Conservation (phyloP, 2,797 vertebrate species). For the Pseudochromis fuscus region DNA sequence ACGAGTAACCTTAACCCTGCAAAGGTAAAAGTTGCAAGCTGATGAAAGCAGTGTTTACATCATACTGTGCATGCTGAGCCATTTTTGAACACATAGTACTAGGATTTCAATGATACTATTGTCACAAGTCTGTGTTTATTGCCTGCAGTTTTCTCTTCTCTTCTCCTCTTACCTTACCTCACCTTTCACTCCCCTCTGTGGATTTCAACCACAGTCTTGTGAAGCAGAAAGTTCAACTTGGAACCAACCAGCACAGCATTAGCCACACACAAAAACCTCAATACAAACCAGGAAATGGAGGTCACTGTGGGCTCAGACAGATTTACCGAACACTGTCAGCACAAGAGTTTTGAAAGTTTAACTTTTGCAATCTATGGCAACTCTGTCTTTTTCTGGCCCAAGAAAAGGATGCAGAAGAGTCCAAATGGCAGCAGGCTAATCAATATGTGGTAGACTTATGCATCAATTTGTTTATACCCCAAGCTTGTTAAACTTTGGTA, state of each 20-base stretch:
- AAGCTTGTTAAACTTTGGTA: not conserved
- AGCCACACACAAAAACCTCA: conserved; percentile 52
- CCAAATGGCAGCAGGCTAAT: conserved; percentile 18
- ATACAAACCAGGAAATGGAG: conserved; percentile 61
- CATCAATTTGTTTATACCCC: conserved; percentile 7
- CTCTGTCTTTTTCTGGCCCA: conserved; percentile 9
- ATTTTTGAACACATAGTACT: not conserved
- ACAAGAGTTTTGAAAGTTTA: conserved; percentile 21
- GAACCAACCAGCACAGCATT: conserved; percentile 53
- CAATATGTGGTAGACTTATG: conserved; percentile 1
- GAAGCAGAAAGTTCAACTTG: conserved; percentile 30
- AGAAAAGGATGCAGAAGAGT: not conserved
- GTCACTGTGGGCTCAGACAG: conserved; percentile 54
- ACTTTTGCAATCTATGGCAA: conserved; percentile 26
- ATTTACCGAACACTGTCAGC: conserved; percentile 42
- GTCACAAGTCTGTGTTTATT: not conserved
- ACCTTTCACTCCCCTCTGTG: conserved; percentile 20
- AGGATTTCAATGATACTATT: conserved; percentile 1
- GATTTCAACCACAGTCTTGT: conserved; percentile 19
- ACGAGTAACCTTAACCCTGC: not conserved
- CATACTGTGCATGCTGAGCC: not conserved
- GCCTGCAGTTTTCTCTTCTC: not conserved
- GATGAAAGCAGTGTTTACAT: not conserved
- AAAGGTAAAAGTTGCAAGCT: not conserved
- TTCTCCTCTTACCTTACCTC: conserved; percentile 13